Evolutionary conservation across 2,888 invertebrate genomes (phyloP), one percentile per base, ranked within the genome.

Genomic region (Phortica magna): DNA sequence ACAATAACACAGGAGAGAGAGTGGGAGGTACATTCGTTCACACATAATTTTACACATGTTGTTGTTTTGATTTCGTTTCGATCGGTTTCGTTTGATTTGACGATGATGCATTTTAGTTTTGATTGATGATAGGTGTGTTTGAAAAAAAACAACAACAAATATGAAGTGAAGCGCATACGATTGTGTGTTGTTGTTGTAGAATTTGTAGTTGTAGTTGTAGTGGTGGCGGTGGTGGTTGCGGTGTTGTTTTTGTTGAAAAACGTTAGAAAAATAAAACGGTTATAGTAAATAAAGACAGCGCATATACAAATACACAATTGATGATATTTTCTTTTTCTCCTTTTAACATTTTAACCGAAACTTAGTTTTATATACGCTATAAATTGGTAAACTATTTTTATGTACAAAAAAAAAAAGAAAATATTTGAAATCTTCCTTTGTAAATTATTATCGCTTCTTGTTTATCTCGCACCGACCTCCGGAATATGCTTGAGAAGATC

Each of bases 401-500:
- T 65, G 19, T 31, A 61, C 67, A 43, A 59, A 64, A 39, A 71
- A 67, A 68, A 79, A 42, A 76, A 31, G 72, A 57, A 74, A 65
- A 75, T 73, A 68, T 79, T 22, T 19, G 19, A 73, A 7, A 22
- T 39, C 7, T 61, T 64, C 61, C 77, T 71, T 55, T 57, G 22
- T 68, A 14, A 72, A 75, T 55, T 72, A 67, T 74, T 61, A 78
- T 84, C 42, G 10, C 53, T 68, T 68, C 68, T 43, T 22, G 68
- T 71, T 71, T 71, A 53, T 71, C 79, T 84, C 84, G 90, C 90
- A 90, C 90, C 90, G 89, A 89, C 88, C 89, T 90, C 89, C 88
- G 84, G 88, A 89, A 91, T 91, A 91, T 91, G 91, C 91, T 91
- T 90, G 91, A 91, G 91, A 91, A 90, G 90, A 88, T 91, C 90